Evolutionary conservation across 2,113 vertebrate genomes (phyloP), one percentile per base, ranked within the genome.

Genomic region (Solea solea): DNA sequence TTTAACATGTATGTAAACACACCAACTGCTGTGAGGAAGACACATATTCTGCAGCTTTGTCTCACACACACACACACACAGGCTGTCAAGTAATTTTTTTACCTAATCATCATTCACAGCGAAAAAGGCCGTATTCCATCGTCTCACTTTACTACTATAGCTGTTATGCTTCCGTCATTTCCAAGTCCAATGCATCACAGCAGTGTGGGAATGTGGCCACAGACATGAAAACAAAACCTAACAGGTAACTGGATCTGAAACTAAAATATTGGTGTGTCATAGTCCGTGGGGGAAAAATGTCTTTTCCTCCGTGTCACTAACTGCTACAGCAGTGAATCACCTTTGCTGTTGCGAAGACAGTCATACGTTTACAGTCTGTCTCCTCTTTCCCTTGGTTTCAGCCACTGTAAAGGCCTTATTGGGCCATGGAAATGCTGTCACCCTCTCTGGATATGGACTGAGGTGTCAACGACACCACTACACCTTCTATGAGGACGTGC

Each of bases 351-450:
- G 40, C 63, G 10, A 71, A n/a, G 41, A 76, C 64, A 41, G 9
- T 90, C 81, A 91, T 77, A 83, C 86, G 42, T 91, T 90, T 79
- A 89, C 83, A 88, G 60, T 69, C 67, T 84, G 90, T 74, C 60
- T 78, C 55, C 64, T 54, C 44, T 72, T 62, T 64, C 51, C 58
- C 53, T 28, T 55, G 2, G 55, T 74, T 68, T 76, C 62, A 49
- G 52, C 49, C 65, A n/a, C 75, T 45, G 72, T 57, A 42, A 39
- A 49, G 58, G 34, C 64, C 59, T 86, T 81, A 83, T 82, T 81
- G 59, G 55, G 72, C 40, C 53, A 28, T 45, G 40, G 64, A 61
- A 65, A 81, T 69, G 60, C 49, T 34, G 66, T 71, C 72, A 76
- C 40, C 34, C 13, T 69, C 50, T 68, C 45, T 54, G 54, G 27